Evolutionary conservation across 2,888 invertebrate species (phyloP).

Genomic region (Enoplolaimus lenunculus): DNA sequence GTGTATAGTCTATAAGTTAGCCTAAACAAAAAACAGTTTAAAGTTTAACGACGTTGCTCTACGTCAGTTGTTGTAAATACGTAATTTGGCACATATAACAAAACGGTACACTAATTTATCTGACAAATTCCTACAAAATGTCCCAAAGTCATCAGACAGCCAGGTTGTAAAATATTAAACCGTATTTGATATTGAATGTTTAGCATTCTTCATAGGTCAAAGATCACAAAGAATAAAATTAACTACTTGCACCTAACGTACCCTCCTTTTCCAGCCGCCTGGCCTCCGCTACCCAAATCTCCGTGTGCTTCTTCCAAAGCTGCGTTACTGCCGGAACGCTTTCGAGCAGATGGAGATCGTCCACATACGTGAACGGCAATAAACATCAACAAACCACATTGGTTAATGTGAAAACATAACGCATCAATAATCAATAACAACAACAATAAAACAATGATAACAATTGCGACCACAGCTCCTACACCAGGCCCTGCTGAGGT

Average conservation of each 20-base stretch:
- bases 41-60: too few relatives aligned
- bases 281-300: too few relatives aligned
- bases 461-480: conserved; percentile 63
- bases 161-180: background rate
- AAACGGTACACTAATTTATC: too few relatives aligned
- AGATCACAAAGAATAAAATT: too few relatives aligned
- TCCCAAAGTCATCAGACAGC: too few relatives aligned
- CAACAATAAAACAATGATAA: conserved; percentile 62
- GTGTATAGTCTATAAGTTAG: background rate
- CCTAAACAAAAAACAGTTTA: background rate
- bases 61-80: too few relatives aligned
- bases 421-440: conserved; percentile 61
- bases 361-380: conserved; percentile 34
- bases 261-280: too few relatives aligned
- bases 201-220: too few relatives aligned
- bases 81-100: too few relatives aligned
- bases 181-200: too few relatives aligned
- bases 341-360: conserved; percentile 21
- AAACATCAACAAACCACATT: conserved; percentile 46
- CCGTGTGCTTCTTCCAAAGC: background rate
- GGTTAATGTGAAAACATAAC: conserved; percentile 57
- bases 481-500: conserved; percentile 24
- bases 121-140: too few relatives aligned
- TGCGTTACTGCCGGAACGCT: background rate
- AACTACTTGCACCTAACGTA: too few relatives aligned